A percentile compares a stretch with the other conserved stretches of the same genome.
Conservation (phyloP, 2,888 invertebrate species). For the Papilio demoleus region DNA sequence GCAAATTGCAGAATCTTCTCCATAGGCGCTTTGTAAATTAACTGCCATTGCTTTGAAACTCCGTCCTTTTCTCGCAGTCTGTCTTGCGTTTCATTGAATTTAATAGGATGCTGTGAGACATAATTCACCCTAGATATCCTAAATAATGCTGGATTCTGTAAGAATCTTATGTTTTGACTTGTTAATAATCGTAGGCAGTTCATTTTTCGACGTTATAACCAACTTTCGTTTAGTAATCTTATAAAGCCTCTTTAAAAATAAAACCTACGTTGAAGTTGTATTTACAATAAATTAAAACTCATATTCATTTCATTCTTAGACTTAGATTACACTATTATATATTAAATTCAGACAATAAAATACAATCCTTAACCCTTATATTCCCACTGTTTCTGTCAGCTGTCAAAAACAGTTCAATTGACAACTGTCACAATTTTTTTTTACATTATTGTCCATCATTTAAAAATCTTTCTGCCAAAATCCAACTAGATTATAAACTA, state of each 20-base stretch:
- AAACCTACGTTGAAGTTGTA: not conserved
- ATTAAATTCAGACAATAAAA: not conserved
- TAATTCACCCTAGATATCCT: constrained; percentile 53
- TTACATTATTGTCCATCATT: not conserved
- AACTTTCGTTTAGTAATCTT: not conserved
- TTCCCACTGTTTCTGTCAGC: not conserved
- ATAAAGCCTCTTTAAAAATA: not conserved
- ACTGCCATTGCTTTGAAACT: constrained; percentile 64
- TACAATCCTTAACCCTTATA: not conserved
- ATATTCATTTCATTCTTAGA: not conserved
- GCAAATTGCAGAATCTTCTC: constrained; percentile 60
- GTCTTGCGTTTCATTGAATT: constrained; percentile 67
- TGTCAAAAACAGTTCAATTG: not conserved
- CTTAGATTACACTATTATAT: constrained; percentile 3
- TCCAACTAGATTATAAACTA: not conserved
- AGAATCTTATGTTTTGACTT: constrained; percentile 34
- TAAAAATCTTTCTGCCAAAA: not conserved
- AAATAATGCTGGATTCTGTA: constrained; percentile 50
- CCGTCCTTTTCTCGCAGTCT: constrained; percentile 67
- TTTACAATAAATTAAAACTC: not conserved
- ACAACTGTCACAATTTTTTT: not conserved
- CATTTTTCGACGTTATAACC: constrained; percentile 50
- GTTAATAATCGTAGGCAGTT: constrained; percentile 59
- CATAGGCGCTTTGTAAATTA: constrained; percentile 79
- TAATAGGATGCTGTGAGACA: constrained; percentile 62